Evolutionary conservation across 2,113 vertebrate genomes (phyloP).

Genomic region (Stercorarius parasiticus): DNA sequence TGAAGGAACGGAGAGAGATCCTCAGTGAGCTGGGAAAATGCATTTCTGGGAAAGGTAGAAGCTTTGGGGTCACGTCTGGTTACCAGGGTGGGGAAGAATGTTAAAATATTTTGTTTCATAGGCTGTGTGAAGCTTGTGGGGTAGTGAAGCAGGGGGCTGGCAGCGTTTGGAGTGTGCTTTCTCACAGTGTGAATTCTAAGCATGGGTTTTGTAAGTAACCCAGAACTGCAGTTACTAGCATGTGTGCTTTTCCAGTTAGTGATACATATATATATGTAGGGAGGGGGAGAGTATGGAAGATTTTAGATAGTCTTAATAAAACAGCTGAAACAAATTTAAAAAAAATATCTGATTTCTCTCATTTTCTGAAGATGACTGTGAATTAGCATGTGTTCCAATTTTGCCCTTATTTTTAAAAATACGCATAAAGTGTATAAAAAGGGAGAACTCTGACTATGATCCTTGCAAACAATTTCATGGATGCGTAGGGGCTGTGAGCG

Average conservation of each 20-base stretch:
- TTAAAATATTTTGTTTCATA: background rate
- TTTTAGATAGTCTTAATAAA: background rate
- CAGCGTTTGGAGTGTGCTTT: background rate
- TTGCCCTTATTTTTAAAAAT: background rate
- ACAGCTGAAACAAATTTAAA: background rate
- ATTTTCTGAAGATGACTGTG: background rate
- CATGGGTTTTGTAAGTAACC: rapidly evolving
- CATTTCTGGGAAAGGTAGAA: slow-evolving; percentile 86
- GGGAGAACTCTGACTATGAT: background rate
- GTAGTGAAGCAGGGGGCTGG: background rate
- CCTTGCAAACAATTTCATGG: rapidly evolving
- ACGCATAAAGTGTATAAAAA: background rate
- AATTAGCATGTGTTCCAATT: background rate
- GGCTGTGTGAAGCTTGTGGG: background rate
- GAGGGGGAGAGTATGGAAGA: background rate
- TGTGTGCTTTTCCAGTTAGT: background rate
- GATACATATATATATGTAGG: rapidly evolving
- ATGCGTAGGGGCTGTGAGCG: background rate
- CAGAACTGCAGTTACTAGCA: background rate
- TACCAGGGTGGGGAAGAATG: background rate
- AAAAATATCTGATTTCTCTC: background rate
- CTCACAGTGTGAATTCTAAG: background rate
- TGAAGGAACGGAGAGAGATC: slow-evolving; percentile 91
- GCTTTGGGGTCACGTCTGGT: background rate
- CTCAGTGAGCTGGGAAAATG: slow-evolving; percentile 87